Percentiles rank a stretch among this genome's conserved stretches.
phyloP scores from a whole-genome alignment of 2,797 vertebrate species.

The Sebastolobus altivelis region DNA sequence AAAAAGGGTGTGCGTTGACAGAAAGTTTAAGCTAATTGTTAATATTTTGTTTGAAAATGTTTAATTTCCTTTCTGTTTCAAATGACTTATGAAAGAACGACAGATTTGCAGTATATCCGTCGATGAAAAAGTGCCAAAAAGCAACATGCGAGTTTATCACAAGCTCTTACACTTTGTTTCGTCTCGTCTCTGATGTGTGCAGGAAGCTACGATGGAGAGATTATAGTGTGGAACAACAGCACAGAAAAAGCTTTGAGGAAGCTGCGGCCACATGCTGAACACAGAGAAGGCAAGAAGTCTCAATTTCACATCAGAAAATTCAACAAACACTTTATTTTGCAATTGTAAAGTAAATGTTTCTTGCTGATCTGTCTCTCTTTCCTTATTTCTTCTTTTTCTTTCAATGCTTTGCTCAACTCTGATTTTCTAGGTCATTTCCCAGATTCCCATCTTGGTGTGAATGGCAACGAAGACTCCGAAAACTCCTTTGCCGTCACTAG shows the following conservation, averaged over 20 bases:
- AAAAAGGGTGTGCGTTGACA: conserved; percentile 5
- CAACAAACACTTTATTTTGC: conserved; percentile 8
- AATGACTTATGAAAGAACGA: not conserved
- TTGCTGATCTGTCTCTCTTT: not conserved
- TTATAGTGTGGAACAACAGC: conserved; percentile 86
- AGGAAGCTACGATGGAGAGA: conserved; percentile 85
- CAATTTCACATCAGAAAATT: conserved; percentile 8
- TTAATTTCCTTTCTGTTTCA: not conserved
- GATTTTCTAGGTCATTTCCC: conserved; percentile 19
- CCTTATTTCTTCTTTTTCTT: not conserved
- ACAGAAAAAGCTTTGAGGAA: conserved; percentile 83
- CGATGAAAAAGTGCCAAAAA: not conserved
- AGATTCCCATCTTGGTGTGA: conserved; percentile 4
- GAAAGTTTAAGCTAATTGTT: conserved; percentile 13
- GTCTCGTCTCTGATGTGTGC: conserved; percentile 45
- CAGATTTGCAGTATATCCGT: not conserved
- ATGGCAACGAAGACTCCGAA: conserved; percentile 54
- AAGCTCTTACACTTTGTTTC: conserved; percentile 1
- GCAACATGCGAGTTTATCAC: not conserved
- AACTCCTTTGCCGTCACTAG: conserved; percentile 72
- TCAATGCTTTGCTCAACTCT: not conserved
- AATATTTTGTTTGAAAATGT: conserved; percentile 12
- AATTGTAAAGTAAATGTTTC: not conserved
- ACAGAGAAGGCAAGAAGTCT: conserved; percentile 33
- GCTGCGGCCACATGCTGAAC: conserved; percentile 59